Base-by-base conservation (phyloP, 2,888 invertebrate genomes). In the Amblyjoppa fuscipennis region DNA sequence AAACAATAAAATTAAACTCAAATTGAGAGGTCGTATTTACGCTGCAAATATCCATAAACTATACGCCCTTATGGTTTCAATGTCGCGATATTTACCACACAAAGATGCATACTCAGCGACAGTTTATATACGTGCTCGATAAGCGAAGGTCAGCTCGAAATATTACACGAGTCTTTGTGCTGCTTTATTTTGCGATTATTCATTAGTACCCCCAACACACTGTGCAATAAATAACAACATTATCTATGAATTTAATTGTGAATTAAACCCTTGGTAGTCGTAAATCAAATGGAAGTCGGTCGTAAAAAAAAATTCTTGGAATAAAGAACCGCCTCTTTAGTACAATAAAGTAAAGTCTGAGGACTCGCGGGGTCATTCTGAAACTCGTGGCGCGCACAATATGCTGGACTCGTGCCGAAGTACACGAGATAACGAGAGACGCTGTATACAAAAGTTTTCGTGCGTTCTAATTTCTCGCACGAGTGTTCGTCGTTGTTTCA, bases 381-480 rank as follows among this genome's bases (percentile, higher is more conserved):
- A 74, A 81, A 71, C 45, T 61, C 41, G 20, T 20, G 53, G 51
- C 56, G 38, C n/a, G 34, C 68, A 76, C 56, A 69, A 51, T 45
- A 38, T 38, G 28, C 25, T 59, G 56, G 25, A 56, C 69, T 86
- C 83, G 77, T 83, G 74, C 81, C 86, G 84, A 84, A 87, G 84
- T 87, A 20, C 84, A 84, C 64, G 41, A 25, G 87, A 87, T 84
- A 87, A 84, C 16, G 82, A 38, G 51, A 66, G 41, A 74, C 34
- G 41, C 69, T 20, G 61, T 16, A 61, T 2, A 61, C 25, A 61
- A 61, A 28, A 66, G 31, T 64, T 77, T 41, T n/a, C 56, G 34
- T 41, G 71, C 53, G 51, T 74, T 68, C 73, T 66, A 74, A 81
- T 81, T 73, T 73, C 66, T 80, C 56, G 13, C 41, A 38, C 25